Base-by-base conservation (phyloP, 2,797 vertebrate genomes). In the Periophthalmus magnuspinnatus region DNA sequence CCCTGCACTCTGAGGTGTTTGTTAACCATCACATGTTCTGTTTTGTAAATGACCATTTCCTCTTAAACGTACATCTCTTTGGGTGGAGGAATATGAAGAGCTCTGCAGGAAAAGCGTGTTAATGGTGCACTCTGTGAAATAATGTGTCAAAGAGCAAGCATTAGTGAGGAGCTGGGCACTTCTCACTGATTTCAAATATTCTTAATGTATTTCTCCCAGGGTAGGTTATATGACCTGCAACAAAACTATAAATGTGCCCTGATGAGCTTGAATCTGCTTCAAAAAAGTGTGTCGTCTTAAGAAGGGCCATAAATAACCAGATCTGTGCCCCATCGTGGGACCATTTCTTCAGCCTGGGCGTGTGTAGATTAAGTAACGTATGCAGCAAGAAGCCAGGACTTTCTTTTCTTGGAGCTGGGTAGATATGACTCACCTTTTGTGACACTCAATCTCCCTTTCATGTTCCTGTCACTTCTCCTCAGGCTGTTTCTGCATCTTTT, bases 401-500 rank as follows among this genome's bases (percentile, higher is more conserved):
- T 86, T 85, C 75, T 83, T 76, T 4, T 79, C 81, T 82, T 75
- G 2, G 11, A 80, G 79, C 58, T 1, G 41, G 47, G 62, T 80
- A 24, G 36, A 11, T 63, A 34, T 87, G 78, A 85, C 52, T 87
- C 83, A 85, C 65, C 52, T 73, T 80, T 76, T 70, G 80, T 81
- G 83, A 84, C 82, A 88, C 74, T 65, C 72, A 77, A 76, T 77
- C 72, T 36, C 24, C 64, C 41, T 71, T 68, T 28, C 0, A 57
- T 14, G 24, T 57, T 57, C n/a, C 11, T 47, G 55, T 58, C 50
- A 66, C 70, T 16, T 17, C 22, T 78, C 83, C 75, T 71, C 36
- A 4, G 71, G 76, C 65, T 54, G 67, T 80, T 80, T 75, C 17
- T 52, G 52, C 45, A 77, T 55, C 58, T n/a, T 6, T 14, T 8